Evolutionary conservation across 2,797 vertebrate genomes (phyloP), one percentile per base, ranked within the genome.

Genomic region (Oceanodroma leucorhoa): DNA sequence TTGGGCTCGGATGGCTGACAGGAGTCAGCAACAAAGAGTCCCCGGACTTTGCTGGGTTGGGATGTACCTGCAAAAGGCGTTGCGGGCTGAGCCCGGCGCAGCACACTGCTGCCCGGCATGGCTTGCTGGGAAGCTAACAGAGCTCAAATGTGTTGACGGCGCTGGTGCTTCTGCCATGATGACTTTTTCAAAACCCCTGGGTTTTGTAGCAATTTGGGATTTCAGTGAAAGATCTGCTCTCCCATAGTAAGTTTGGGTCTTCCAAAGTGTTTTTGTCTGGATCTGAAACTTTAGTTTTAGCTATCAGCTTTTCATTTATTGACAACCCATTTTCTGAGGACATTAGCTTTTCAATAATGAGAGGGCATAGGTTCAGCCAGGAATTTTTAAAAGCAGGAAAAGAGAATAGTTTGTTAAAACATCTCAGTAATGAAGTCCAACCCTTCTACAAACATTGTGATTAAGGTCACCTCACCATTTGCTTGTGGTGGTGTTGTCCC

Each of bases 61-160:
- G 53, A 23, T 15, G 4, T 34, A 21, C 4, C 40, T 43, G 26
- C 57, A 45, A 60, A 55, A 50, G 22, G 3, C 2, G 0, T 5
- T 46, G 45, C 1, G 2, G 46, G 32, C 22, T 77, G 65, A 51
- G 38, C 41, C 15, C 1, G 1, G 23, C 10, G 10, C 0, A 0
- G 27, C 27, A 43, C 0, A 0, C 18, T 76, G 62, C 78, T 67
- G 72, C 45, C 20, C 14, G 24, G 40, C 23, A 23, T 10, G 16
- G 24, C 61, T 55, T 40, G 17, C 11, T 2, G 6, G 54, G 61
- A 50, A 62, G 36, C 10, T 14, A 19, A 10, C 13, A 41, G 50
- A 54, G 20, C 24, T 76, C 38, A 26, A 22, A 34, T 4, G 5
- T 30, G 19, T 16, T 41, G 38, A 32, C 2, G 2, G 29, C 0